Base-by-base conservation (phyloP, 2,797 vertebrate species). In the Apogon talboti region DNA sequence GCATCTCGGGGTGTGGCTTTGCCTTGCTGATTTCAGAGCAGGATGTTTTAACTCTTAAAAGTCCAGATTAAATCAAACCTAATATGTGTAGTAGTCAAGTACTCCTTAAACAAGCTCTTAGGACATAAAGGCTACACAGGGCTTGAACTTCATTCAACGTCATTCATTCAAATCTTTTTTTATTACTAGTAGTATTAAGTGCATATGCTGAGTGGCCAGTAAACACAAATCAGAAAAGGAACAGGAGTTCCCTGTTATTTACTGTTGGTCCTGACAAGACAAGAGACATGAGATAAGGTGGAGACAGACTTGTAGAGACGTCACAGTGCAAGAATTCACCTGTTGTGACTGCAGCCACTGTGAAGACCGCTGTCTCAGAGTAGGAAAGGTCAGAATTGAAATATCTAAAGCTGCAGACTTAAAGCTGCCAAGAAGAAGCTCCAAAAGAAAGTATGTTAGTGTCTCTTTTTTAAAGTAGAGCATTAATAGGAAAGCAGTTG, bases 1-100 rank as follows among this genome's bases (percentile, higher is more conserved):
- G 83, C 89, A 92, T 83, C 81, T 77, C 78, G 91, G 84, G 93
- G 91, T 77, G 92, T 90, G 91, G 82, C 90, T 86, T 87, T 89
- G 89, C 87, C 90, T 85, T 55, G 54, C 87, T 85, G 91, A 85
- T 92, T 91, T 90, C 89, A 86, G 78, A 40, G 81, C 75, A 42
- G 74, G 56, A 81, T 50, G 38, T 86, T 69, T 91, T 91, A 95
- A 95, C 94, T 83, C 89, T 90, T 91, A 58, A 77, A 19, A 54
- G 57, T 56, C 91, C 70, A 61, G 19, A 64, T 55, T n/a, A 12
- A 45, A 70, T 41, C 13, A 14, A 51, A 60, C 33, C 40, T 10
- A 38, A 9, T 37, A 18, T 45, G 7, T 38, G 11, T 14, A 8
- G n/a, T n/a, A 1, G 15, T 12, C 13, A n/a, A 48, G 30, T 37